A percentile compares a stretch with the other conserved stretches of the same genome.
These are phyloP conservation scores for Enteromius treurensis DNA, from an alignment of 2,797 vertebrate genomes.

Conservation along the genomic window DNA sequence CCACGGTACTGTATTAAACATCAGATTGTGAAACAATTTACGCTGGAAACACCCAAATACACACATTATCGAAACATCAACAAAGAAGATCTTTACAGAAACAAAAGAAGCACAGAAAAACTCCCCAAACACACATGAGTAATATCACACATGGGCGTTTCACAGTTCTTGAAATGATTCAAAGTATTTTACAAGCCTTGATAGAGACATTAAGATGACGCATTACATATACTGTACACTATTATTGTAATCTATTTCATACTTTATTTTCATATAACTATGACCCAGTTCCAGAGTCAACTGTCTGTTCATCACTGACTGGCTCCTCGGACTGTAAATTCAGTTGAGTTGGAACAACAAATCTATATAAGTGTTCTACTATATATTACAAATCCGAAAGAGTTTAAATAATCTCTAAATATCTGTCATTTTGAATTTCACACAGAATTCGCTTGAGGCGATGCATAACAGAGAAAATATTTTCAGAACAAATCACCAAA, in stretches of 20 bases:
- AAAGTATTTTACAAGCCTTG: conserved; percentile 69
- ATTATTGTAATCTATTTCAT: conserved; percentile 65
- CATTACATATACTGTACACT: conserved; percentile 72
- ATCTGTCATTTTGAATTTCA: conserved; percentile 29
- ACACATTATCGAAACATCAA: conserved; percentile 61
- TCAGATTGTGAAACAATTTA: conserved; percentile 46
- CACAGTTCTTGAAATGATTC: conserved; percentile 71
- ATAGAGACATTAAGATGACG: conserved; percentile 68
- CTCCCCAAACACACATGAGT: conserved; percentile 64
- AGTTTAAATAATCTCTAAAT: conserved; percentile 48
- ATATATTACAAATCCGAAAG: conserved; percentile 42
- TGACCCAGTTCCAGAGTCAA: conserved; percentile 6
- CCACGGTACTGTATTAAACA: conserved; percentile 53
- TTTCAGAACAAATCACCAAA: conserved; percentile 24
- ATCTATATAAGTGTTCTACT: conserved; percentile 38
- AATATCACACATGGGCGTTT: conserved; percentile 71
- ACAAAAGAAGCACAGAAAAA: conserved; percentile 55
- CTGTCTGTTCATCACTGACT: conserved; percentile 21
- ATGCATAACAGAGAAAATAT: conserved; percentile 47
- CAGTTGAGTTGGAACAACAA: conserved; percentile 38
- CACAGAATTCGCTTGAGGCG: conserved; percentile 30
- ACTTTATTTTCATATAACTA: conserved; percentile 11
- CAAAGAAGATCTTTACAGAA: conserved; percentile 55
- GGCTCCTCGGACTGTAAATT: conserved; percentile 27
- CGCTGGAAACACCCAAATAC: conserved; percentile 63